Conservation (phyloP, 2,888 invertebrate genomes). For the Neuroscelio doddi region DNA sequence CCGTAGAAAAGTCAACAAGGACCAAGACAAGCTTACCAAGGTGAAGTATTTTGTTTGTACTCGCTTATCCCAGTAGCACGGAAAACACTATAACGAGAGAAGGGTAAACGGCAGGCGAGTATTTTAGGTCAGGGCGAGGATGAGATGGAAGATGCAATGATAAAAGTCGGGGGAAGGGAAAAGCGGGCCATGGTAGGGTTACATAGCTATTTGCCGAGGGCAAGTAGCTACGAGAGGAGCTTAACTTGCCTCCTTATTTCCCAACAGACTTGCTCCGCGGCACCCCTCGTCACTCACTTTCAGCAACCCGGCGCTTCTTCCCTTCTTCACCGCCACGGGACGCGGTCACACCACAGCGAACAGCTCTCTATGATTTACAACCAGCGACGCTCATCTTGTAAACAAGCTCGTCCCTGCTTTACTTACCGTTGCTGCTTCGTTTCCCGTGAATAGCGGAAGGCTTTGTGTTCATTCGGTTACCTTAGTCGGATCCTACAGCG, state of each 20-base stretch:
- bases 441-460: slow-evolving; percentile 26
- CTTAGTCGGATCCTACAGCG: slow-evolving; percentile 13
- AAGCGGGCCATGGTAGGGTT: slow-evolving; percentile 59
- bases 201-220: slow-evolving; percentile 66
- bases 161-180: slow-evolving; percentile 38
- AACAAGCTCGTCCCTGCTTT: slow-evolving; percentile 38
- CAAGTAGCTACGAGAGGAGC: slow-evolving; percentile 54
- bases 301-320: slow-evolving; percentile 14
- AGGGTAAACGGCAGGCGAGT: neutral
- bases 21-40: neutral
- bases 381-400: slow-evolving; percentile 65
- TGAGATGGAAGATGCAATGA: slow-evolving; percentile 36
- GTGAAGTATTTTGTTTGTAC: neutral
- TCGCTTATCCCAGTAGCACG: neutral
- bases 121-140: slow-evolving; percentile 1
- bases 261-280: slow-evolving; percentile 65
- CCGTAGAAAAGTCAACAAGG: neutral
- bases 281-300: slow-evolving; percentile 48
- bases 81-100: slow-evolving; percentile 3
- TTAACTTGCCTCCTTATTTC: slow-evolving; percentile 71
- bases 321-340: slow-evolving; percentile 34
- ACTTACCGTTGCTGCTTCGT: slow-evolving; percentile 35
- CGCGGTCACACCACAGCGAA: slow-evolving; percentile 49
- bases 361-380: slow-evolving; percentile 61
- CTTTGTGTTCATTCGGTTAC: slow-evolving; percentile 34